A percentile compares a stretch with the other conserved stretches of the same genome.
These are phyloP conservation scores for Hydrotaea cyrtoneurina DNA, from an alignment of 2,888 invertebrate genomes.

Conservation along the genomic window DNA sequence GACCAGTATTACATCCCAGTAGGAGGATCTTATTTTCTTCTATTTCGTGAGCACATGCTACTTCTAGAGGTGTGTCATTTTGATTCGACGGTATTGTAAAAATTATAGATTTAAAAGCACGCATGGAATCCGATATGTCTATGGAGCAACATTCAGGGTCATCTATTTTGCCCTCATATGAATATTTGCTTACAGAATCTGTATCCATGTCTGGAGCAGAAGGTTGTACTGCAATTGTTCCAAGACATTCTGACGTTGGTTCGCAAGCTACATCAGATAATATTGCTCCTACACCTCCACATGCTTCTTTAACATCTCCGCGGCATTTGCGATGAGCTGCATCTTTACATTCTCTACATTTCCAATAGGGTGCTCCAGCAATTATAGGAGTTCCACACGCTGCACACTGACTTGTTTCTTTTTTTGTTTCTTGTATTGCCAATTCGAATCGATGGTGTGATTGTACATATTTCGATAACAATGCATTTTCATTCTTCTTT, in stretches of 20 bases:
- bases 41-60: conserved; percentile 79
- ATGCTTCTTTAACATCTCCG: conserved; percentile 73
- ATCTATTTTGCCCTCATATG: conserved; percentile 71
- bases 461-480: conserved; percentile 55
- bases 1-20: conserved; percentile 77
- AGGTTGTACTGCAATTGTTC: background rate
- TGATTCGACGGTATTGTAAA: conserved; percentile 65
- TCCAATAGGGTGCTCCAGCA: conserved; percentile 78
- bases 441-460: conserved; percentile 79
- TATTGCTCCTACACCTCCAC: conserved; percentile 70
- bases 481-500: conserved; percentile 53
- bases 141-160: background rate
- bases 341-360: conserved; percentile 79
- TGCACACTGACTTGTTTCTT: conserved; percentile 70
- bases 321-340: conserved; percentile 79
- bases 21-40: conserved; percentile 76
- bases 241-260: background rate
- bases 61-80: conserved; percentile 69
- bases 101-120: conserved; percentile 67
- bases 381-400: conserved; percentile 76
- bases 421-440: conserved; percentile 74
- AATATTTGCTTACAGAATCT: conserved; percentile 68
- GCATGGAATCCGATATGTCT: background rate
- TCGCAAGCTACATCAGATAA: conserved; percentile 39
- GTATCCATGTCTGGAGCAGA: conserved; percentile 65